These are phyloP conservation scores for Limnodromus scolopaceus DNA, from an alignment of 2,797 vertebrate genomes.

Conservation along the genomic window DNA sequence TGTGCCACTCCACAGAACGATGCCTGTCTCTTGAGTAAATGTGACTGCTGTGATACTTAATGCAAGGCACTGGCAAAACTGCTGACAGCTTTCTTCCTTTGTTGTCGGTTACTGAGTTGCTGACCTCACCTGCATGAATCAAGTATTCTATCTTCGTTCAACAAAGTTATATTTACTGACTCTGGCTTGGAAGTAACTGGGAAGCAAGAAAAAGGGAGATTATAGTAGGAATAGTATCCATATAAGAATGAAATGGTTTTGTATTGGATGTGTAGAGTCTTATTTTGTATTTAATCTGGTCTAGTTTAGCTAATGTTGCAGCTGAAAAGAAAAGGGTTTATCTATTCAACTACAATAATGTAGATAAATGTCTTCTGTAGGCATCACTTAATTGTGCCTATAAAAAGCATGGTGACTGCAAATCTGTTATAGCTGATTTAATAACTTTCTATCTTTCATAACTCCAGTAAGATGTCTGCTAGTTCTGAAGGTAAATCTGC, in stretches of 20 bases:
- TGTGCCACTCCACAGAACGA: neutral
- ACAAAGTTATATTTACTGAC: neutral
- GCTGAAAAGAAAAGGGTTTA: neutral
- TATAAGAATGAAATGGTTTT: neutral
- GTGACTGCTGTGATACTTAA: neutral
- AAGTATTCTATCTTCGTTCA: neutral
- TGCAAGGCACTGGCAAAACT: neutral
- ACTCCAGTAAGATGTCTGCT: neutral
- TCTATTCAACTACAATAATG: neutral
- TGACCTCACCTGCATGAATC: neutral
- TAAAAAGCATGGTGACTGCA: neutral
- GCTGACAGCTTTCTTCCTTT: slow-evolving; percentile 1
- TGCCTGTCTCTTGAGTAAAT: neutral
- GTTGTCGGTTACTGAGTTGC: neutral
- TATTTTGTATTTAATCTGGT: neutral
- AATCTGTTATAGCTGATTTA: neutral
- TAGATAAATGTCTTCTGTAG: neutral
- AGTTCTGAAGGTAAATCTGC: neutral
- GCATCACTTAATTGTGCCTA: neutral
- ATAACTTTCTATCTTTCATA: neutral
- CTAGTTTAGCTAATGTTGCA: neutral
- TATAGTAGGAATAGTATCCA: neutral
- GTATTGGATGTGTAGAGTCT: neutral
- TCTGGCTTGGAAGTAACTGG: neutral
- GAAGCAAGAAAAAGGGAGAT: neutral